Evolutionary conservation across 1,140 invertebrate species (phyloP).

Genomic region (Ceratitis capitata): DNA sequence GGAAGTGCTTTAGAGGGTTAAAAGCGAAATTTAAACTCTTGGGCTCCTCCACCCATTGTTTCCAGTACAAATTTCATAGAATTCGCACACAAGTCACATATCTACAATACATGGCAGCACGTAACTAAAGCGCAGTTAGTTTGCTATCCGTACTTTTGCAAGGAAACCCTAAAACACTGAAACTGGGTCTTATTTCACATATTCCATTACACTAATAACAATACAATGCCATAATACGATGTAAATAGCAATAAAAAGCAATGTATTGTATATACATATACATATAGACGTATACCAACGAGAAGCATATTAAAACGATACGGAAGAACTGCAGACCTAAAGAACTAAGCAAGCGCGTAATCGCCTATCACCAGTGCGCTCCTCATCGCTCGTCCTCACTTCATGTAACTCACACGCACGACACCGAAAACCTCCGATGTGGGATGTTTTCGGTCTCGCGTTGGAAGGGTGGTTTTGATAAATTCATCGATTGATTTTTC

Average conservation of each 20-base stretch:
- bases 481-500: neutral
- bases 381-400: neutral
- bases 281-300: no score
- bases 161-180: slow-evolving; percentile 15
- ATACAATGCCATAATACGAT: neutral
- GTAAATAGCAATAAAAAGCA: neutral
- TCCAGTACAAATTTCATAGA: neutral
- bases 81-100: neutral
- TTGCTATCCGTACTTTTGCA: neutral
- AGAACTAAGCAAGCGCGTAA: neutral
- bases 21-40: neutral
- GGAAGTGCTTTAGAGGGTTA: neutral
- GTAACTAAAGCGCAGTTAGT: neutral
- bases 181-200: slow-evolving; percentile 5
- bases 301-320: neutral
- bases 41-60: neutral
- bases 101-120: neutral
- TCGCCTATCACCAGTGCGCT: neutral
- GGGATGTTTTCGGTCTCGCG: neutral
- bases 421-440: neutral
- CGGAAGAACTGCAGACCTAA: neutral
- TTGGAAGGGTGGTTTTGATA: neutral
- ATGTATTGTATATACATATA: no score
- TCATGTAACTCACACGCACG: neutral
- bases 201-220: no score